phyloP scores from a whole-genome alignment of 2,113 vertebrate species.

The Sardina pilchardus region DNA sequence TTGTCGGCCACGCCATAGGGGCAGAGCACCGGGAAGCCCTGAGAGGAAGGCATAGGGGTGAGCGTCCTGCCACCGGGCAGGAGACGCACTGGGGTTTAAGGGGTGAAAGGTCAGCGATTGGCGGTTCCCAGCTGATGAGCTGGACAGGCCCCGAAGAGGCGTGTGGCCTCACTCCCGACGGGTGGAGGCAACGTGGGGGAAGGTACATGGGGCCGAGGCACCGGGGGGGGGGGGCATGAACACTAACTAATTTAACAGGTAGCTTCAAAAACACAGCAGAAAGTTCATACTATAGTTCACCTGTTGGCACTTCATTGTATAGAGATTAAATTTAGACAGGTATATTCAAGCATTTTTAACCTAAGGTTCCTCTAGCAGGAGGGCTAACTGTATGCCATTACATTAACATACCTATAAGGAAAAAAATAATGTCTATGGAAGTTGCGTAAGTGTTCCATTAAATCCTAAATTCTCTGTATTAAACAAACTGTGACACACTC shows the following conservation, averaged over 20 bases:
- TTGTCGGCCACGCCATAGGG: too few relatives aligned
- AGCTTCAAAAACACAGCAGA: background rate
- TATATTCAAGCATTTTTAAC: background rate
- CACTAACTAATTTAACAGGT: background rate
- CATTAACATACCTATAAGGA: background rate
- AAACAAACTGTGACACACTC: constrained; percentile 72
- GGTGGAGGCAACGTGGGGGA: too few relatives aligned
- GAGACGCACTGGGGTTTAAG: too few relatives aligned
- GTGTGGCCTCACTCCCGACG: too few relatives aligned
- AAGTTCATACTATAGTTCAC: background rate
- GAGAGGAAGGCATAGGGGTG: too few relatives aligned
- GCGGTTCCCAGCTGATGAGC: too few relatives aligned
- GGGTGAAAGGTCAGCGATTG: too few relatives aligned
- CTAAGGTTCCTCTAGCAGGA: background rate
- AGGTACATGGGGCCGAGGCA: too few relatives aligned
- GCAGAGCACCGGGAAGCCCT: too few relatives aligned
- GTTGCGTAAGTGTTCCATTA: constrained; percentile 49
- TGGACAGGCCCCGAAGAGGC: too few relatives aligned
- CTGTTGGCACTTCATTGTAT: constrained; percentile 8
- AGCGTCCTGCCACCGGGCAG: too few relatives aligned
- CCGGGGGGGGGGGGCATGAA: too few relatives aligned
- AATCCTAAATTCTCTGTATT: constrained; percentile 56
- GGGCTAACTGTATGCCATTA: background rate
- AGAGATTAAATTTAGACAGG: background rate
- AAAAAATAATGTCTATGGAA: constrained; percentile 55